Evolutionary conservation across 2,888 invertebrate species (phyloP).

Genomic region (Caenorhabditis uteleia): DNA sequence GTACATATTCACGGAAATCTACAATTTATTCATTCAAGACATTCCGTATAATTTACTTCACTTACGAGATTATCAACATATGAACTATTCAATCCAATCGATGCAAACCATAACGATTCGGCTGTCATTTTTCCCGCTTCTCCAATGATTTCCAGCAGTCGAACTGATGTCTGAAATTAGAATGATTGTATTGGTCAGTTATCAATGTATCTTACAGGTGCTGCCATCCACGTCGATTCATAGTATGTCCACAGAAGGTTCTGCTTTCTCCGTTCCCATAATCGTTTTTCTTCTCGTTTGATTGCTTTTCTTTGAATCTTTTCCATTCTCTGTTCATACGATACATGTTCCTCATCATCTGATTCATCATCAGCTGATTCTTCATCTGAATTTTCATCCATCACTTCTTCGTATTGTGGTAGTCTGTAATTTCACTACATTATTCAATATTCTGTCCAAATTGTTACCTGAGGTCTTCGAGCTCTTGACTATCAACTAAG

Average conservation of each 20-base stretch:
- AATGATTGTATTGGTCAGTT: constrained; percentile 35
- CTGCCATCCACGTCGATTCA: constrained; percentile 53
- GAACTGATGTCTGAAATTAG: constrained; percentile 50
- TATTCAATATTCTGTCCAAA: background rate
- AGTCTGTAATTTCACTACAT: too few relatives aligned
- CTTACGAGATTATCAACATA: constrained; percentile 48
- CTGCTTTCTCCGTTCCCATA: constrained; percentile 52
- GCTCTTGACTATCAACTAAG: constrained; percentile 34
- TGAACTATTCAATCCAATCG: constrained; percentile 60
- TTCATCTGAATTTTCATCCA: constrained; percentile 34
- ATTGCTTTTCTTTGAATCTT: constrained; percentile 36
- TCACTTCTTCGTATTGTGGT: constrained; percentile 29
- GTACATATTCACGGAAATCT: constrained; percentile 59
- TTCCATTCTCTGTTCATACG: constrained; percentile 35
- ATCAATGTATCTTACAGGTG: too few relatives aligned
- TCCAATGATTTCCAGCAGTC: constrained; percentile 57
- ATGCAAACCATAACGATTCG: constrained; percentile 61
- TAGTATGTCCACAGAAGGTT: constrained; percentile 63
- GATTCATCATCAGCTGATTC: constrained; percentile 27
- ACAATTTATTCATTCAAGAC: background rate
- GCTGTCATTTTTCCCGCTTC: constrained; percentile 53
- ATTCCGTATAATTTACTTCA: background rate
- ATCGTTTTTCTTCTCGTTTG: constrained; percentile 38
- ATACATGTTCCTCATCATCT: constrained; percentile 24
- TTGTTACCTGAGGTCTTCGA: constrained; percentile 20